Conservation (phyloP, 1,140 invertebrate genomes). For the Drosophila parvula region DNA sequence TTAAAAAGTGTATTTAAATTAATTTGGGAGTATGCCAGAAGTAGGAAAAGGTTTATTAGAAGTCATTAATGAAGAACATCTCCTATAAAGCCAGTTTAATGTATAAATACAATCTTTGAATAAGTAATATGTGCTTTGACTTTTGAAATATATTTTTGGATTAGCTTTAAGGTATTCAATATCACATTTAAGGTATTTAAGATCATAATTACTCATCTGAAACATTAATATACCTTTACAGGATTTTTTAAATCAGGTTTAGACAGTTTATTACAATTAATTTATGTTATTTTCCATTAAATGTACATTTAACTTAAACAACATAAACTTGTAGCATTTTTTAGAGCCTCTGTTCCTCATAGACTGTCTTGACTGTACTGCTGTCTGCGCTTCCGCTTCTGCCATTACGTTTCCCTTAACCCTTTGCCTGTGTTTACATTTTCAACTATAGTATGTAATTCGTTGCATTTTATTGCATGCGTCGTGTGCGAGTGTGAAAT, state of each 20-base stretch:
- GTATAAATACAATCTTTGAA: not conserved
- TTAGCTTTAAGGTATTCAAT: too few relatives aligned
- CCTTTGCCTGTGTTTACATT: conserved; percentile 72
- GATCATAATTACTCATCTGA: too few relatives aligned
- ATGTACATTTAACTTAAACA: not conserved
- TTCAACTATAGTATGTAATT: conserved; percentile 81
- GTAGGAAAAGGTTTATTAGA: not conserved
- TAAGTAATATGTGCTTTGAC: not conserved
- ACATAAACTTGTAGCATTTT: not conserved
- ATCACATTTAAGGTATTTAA: too few relatives aligned
- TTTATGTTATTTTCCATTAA: not conserved
- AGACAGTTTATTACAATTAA: not conserved
- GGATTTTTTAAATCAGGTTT: rapidly evolving
- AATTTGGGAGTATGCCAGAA: not conserved
- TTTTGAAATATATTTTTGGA: not conserved
- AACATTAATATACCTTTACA: not conserved
- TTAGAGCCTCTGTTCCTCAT: not conserved
- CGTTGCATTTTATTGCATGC: conserved; percentile 75
- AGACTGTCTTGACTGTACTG: conserved; percentile 13
- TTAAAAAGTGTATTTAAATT: not conserved
- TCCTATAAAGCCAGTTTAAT: not conserved
- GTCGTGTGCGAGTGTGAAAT: conserved; percentile 57
- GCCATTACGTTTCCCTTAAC: conserved; percentile 35
- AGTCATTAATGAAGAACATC: not conserved
- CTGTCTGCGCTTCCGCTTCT: conserved; percentile 5